Base-by-base conservation (phyloP, 2,888 invertebrate species). In the Bellardia bayeri region DNA sequence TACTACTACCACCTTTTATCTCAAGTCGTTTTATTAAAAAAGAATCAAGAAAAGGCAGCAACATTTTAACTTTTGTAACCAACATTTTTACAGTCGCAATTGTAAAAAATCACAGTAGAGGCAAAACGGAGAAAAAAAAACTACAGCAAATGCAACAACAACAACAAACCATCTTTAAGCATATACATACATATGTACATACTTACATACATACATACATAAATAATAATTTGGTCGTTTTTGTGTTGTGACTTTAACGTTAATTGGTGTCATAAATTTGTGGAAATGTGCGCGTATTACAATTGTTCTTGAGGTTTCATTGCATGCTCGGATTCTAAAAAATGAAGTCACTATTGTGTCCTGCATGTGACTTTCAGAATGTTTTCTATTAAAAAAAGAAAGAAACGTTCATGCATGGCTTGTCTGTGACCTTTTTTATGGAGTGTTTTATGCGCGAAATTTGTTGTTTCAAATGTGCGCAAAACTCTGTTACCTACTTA, bases 261-360 rank as follows among this genome's bases (percentile, higher is more conserved):
- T 87, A 87, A 85, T 87, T 85, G 87, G 78, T 58, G 69, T 82
- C 87, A 85, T 87, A 87, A 87, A 87, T n/a, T 79, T 66, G 14
- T 37, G 11, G 16, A 76, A 64, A 80, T 74, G 61, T 71, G 64
- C 49, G 61, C 23, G 42, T 69, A 69, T 40, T 51, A 56, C 58
- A 80, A 74, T 88, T 87, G 68, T 85, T 74, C 61, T 88, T 89
- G 89, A 89, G 89, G 89, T 89, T 90, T 88, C 89, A 90, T 90
- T 89, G 89, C 90, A 90, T 91, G 92, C 90, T 91, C 92, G 91
- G 90, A 90, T 92, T 92, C 92, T 92, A 92, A 92, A 92, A 92
- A 92, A 92, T 92, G 91, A 91, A 92, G 90, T 92, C 92, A 92
- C 90, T 91, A 91, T 88, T 85, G 80, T 86, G 14, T 30, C 42